Evolutionary conservation across 2,113 vertebrate genomes (phyloP), one percentile per base, ranked within the genome.

Genomic region (Mobula birostris): DNA sequence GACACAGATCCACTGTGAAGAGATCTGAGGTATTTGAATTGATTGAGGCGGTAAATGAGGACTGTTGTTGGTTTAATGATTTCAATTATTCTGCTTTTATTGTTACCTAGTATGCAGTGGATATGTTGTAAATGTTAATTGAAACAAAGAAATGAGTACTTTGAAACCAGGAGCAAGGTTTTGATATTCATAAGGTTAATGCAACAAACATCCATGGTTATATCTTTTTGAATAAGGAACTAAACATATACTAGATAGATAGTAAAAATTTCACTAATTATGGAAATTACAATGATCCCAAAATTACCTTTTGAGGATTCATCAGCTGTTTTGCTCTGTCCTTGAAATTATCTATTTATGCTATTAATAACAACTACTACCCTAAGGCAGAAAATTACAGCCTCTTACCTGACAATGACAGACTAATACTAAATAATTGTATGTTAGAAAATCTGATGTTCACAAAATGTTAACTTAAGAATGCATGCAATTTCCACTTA

Each of bases 381-480:
- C 70, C 36, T 74, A 48, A 56, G 40, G 68, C 70, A 93, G 36
- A 66, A 93, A 93, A 93, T 93, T 93, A 74, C 70, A 93, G 91
- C 91, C 70, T 93, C 36, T 76, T 93, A 74, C 91, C 91, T 93
- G 91, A 72, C 91, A 74, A 93, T 93, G 91, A 93, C 91, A 93
- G n/a, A 29, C 68, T 93, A 93, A 93, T 93, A 93, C 91, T 40
- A 74, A 93, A 93, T 93, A 93, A 93, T 93, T 93, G 70, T 76
- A 93, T 72, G 91, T 74, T 93, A 48, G 5, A 70, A 93, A 74
- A 93, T 40, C 36, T 76, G 68, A 93, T 76, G 91, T 48, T 36
- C 7, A 24, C 91, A 93, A 93, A 93, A 74, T 93, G 91, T 36
- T 76, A 74, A 32, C 72, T 93, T 93, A 93, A 93, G 68, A 74